Conservation (phyloP, 2,888 invertebrate species). For the Diarsia brunnea region DNA sequence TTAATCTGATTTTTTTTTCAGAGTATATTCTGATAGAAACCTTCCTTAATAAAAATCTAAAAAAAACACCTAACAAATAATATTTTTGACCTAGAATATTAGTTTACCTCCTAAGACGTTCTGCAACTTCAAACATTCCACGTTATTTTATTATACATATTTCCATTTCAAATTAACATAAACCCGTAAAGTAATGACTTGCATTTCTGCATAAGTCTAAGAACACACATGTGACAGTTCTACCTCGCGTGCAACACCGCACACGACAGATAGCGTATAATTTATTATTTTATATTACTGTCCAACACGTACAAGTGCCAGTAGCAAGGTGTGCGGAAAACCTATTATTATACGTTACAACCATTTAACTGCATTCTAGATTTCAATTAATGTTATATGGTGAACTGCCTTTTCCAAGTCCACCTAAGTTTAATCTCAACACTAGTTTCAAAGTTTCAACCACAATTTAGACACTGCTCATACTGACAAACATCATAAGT, state of each 20-base stretch:
- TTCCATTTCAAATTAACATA: conserved; percentile 13
- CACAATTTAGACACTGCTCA: background rate
- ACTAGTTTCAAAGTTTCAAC: too few relatives aligned
- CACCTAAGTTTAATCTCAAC: too few relatives aligned
- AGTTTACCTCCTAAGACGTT: too few relatives aligned
- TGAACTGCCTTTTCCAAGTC: background rate
- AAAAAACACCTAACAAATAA: too few relatives aligned
- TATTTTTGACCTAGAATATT: too few relatives aligned
- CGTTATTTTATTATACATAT: background rate
- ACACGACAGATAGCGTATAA: conserved; percentile 45
- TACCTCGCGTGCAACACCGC: conserved; percentile 51
- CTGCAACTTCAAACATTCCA: background rate
- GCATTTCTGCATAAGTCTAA: conserved; percentile 8
- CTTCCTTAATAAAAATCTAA: too few relatives aligned
- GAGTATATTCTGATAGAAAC: too few relatives aligned
- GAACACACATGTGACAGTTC: conserved; percentile 26
- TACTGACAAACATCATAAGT: background rate
- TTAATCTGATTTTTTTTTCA: too few relatives aligned
- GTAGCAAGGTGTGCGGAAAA: conserved; percentile 5
- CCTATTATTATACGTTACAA: background rate
- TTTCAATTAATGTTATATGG: background rate
- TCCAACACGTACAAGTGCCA: background rate
- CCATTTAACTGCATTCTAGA: background rate
- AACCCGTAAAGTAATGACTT: conserved; percentile 12
- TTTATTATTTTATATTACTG: conserved; percentile 49